Conservation (phyloP, 2,888 invertebrate species). For the Amiota communis region DNA sequence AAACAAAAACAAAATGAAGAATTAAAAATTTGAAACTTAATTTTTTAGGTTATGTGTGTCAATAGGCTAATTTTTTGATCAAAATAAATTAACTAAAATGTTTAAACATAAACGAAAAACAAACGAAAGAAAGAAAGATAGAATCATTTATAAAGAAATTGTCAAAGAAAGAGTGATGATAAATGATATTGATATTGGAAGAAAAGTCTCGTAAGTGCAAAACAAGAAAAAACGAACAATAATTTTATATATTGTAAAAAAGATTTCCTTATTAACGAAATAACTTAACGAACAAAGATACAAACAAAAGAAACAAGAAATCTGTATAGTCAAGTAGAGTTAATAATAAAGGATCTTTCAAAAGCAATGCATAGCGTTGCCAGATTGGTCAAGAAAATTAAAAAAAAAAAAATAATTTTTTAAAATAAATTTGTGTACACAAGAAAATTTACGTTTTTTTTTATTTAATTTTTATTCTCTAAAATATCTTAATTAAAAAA, state of each 20-base stretch:
- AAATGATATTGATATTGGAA: not conserved
- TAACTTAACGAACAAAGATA: constrained; percentile 5
- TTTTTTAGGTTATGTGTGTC: constrained; percentile 65
- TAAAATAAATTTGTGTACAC: constrained; percentile 18
- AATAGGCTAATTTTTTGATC: constrained; percentile 52
- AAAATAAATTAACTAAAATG: constrained; percentile 36
- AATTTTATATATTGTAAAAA: constrained; percentile 12
- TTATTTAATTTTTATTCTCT: no score
- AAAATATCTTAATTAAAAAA: not conserved
- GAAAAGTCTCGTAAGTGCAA: constrained; percentile 26
- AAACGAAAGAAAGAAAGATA: constrained; percentile 33
- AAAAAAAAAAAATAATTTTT: not conserved
- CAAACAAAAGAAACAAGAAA: constrained; percentile 2
- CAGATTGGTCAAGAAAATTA: not conserved
- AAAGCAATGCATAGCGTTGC: not conserved
- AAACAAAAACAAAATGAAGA: constrained; percentile 24
- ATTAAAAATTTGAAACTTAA: constrained; percentile 41
- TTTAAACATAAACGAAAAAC: constrained; percentile 48
- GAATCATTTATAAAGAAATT: not conserved
- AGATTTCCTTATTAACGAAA: constrained; percentile 15
- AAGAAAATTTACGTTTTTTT: constrained; percentile 7
- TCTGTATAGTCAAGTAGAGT: not conserved
- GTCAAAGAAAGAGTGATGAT: not conserved
- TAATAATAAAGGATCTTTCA: not conserved
- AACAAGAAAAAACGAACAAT: constrained; percentile 31